A percentile compares a stretch with the other conserved stretches of the same genome.
Conservation (phyloP, 2,113 vertebrate species). For the Siphamia tubifer region DNA sequence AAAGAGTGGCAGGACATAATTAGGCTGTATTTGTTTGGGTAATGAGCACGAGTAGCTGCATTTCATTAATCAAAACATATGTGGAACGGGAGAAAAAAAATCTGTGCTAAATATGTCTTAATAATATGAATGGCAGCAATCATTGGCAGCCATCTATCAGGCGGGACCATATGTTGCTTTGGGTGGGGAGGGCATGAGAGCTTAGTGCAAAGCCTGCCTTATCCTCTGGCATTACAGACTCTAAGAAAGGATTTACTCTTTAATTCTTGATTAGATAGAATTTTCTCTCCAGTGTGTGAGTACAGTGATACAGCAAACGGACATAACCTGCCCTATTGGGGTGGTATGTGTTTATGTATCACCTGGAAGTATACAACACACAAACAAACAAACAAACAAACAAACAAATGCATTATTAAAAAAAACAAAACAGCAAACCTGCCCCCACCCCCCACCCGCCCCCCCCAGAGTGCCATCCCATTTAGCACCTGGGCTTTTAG, state of each 20-base stretch:
- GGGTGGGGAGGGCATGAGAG: constrained; percentile 65
- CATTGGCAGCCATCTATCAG: constrained; percentile 68
- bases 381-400: constrained; percentile 1
- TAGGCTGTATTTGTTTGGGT: constrained; percentile 11
- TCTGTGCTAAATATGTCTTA: constrained; percentile 60
- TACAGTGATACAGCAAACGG: constrained; percentile 60
- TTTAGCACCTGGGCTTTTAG: constrained; percentile 57
- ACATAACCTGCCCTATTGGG: constrained; percentile 58
- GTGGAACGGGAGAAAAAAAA: too few relatives aligned
- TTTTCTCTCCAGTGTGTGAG: constrained; percentile 69
- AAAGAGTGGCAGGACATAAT: neutral
- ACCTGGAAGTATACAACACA: too few relatives aligned
- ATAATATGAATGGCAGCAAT: constrained; percentile 69
- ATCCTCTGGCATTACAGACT: constrained; percentile 81
- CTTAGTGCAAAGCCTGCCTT: constrained; percentile 82
- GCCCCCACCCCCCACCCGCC: too few relatives aligned
- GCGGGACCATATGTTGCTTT: constrained; percentile 79
- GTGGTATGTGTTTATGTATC: constrained; percentile 7
- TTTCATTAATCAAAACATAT: constrained; percentile 33
- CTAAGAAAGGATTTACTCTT: constrained; percentile 84
- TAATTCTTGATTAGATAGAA: constrained; percentile 86
- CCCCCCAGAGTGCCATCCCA: constrained; percentile 35
- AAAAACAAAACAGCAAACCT: neutral
- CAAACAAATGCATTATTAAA: neutral
- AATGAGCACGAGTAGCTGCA: constrained; percentile 10